These are phyloP conservation scores for Aphaenogaster ashmeadi DNA, from an alignment of 1,140 invertebrate species.

Conservation along the genomic window DNA sequence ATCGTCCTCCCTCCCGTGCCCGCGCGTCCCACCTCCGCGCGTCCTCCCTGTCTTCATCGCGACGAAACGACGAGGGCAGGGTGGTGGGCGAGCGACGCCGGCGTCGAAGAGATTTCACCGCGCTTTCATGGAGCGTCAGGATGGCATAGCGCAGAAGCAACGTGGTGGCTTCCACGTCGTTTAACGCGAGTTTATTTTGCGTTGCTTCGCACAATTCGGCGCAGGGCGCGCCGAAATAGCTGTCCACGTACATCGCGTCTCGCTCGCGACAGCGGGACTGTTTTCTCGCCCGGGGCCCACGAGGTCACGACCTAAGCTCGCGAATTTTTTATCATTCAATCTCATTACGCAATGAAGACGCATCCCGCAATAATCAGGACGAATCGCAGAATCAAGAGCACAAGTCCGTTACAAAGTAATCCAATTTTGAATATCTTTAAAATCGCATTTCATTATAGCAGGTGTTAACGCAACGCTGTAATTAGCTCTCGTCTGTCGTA, in stretches of 20 bases:
- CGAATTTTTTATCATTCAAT: not conserved
- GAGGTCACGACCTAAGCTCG: not conserved
- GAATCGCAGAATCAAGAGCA: not conserved
- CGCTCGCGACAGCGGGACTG: not conserved
- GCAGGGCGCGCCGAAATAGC: not conserved
- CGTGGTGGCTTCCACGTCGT: conserved; percentile 59
- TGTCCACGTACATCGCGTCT: conserved; percentile 7
- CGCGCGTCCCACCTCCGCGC: conserved; percentile 59
- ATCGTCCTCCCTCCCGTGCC: conserved; percentile 74
- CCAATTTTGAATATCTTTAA: not conserved
- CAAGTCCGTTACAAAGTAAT: not conserved
- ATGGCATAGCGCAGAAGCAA: conserved; percentile 62
- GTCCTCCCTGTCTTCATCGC: conserved; percentile 65
- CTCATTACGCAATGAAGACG: not conserved
- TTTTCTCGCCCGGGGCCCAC: conserved; percentile 2
- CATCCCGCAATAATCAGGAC: not conserved
- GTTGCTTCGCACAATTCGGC: conserved; percentile 39
- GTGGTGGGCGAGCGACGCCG: conserved; percentile 73
- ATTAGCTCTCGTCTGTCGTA: not conserved
- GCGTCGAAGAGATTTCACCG: conserved; percentile 73
- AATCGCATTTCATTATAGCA: not conserved
- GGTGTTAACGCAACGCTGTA: conserved; percentile 10
- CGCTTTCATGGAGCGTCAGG: conserved; percentile 66
- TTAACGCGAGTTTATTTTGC: conserved; percentile 57
- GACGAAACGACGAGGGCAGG: conserved; percentile 72